phyloP scores from a whole-genome alignment of 2,113 vertebrate species.

The Malaclemys terrapin region DNA sequence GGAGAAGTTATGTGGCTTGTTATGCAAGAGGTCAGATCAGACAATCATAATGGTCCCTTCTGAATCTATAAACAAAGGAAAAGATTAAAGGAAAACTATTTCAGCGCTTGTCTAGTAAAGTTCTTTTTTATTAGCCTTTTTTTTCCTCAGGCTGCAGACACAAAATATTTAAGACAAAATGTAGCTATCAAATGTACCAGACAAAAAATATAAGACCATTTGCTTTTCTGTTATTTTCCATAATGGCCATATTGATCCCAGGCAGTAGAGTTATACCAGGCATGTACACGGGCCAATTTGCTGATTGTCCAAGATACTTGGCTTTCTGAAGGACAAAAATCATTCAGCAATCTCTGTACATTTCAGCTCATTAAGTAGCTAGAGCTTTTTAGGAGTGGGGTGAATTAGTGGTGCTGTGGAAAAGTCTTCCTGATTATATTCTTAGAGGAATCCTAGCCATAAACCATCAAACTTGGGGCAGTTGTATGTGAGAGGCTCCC shows the following conservation, averaged over 20 bases:
- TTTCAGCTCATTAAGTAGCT: background rate
- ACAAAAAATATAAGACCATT: background rate
- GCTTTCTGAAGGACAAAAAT: background rate
- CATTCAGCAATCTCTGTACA: background rate
- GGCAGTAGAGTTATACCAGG: background rate
- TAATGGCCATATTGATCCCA: background rate
- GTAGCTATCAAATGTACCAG: background rate
- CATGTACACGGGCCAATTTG: background rate
- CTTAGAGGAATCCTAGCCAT: background rate
- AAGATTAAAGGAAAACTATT: background rate
- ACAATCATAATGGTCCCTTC: background rate
- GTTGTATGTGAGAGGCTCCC: background rate
- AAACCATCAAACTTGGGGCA: background rate
- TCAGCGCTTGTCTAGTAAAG: background rate
- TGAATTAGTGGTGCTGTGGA: background rate
- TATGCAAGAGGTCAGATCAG: background rate
- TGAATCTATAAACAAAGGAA: background rate
- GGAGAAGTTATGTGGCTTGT: background rate
- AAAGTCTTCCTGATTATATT: background rate
- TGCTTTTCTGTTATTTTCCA: background rate
- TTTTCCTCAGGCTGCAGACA: background rate
- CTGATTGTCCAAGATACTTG: background rate
- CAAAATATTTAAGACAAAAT: background rate
- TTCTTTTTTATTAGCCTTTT: background rate
- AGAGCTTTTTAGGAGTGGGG: background rate